Evolutionary conservation across 2,888 invertebrate species (phyloP).

Genomic region (Caenorhabditis japonica): DNA sequence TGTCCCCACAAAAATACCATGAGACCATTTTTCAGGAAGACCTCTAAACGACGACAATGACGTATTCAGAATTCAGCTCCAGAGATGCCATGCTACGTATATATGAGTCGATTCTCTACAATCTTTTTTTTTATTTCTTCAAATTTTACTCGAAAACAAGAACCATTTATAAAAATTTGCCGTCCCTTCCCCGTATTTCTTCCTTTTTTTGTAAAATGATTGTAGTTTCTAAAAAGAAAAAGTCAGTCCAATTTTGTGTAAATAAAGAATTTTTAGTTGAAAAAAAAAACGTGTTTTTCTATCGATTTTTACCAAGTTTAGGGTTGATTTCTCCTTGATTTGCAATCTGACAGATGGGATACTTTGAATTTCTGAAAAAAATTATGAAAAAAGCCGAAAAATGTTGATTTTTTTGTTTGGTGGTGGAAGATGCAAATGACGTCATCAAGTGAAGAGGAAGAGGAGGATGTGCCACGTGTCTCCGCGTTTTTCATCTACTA

Average conservation of each 20-base stretch:
- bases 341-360: no score
- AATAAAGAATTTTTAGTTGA: conserved; percentile 11
- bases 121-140: background rate
- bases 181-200: background rate
- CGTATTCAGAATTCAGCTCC: conserved; percentile 9
- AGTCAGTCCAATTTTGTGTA: no score
- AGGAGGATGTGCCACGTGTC: conserved; percentile 24
- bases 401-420: background rate
- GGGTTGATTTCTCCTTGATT: no score
- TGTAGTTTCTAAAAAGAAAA: no score
- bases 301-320: background rate
- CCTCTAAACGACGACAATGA: background rate
- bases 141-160: background rate
- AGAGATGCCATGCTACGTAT: background rate
- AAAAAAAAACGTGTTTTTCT: background rate
- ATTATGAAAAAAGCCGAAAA: background rate
- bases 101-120: conserved; percentile 40
- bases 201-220: conserved; percentile 26
- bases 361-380: background rate
- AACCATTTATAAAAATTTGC: background rate
- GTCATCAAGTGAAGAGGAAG: conserved; percentile 31
- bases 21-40: background rate
- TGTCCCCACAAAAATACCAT: no score
- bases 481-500: conserved; percentile 5
- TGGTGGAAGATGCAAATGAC: conserved; percentile 6